Conservation (phyloP, 1,140 invertebrate genomes). For the Zaprionus taronus region DNA sequence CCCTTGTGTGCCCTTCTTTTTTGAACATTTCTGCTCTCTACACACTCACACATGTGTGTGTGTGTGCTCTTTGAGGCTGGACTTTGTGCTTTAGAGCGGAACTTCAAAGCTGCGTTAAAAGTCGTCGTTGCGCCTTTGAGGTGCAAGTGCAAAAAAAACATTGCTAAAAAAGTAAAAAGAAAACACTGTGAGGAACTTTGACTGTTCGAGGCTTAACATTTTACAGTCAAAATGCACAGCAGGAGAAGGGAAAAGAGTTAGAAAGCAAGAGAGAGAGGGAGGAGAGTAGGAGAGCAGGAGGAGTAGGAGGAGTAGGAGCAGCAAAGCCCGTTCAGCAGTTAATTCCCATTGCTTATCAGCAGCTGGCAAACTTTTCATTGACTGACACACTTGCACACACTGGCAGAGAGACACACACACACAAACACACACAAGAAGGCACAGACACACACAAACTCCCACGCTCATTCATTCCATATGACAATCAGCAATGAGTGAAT, state of each 20-base stretch:
- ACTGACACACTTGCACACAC: conserved; percentile 42
- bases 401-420: not conserved
- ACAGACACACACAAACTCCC: not conserved
- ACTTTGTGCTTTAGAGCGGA: conserved; percentile 47
- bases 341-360: conserved; percentile 58
- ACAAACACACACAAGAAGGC: not conserved
- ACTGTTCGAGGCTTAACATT: conserved; percentile 36
- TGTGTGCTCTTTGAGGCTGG: conserved; percentile 37
- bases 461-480: conserved; percentile 16
- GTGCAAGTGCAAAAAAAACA: conserved; percentile 10
- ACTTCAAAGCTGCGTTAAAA: conserved; percentile 51
- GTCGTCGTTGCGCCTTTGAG: conserved; percentile 28
- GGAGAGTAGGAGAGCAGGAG: not conserved
- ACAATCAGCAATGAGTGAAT: conserved; percentile 39
- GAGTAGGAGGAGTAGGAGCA: not conserved
- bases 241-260: not conserved
- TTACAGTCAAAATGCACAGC: conserved; percentile 4
- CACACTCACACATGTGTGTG: not conserved
- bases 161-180: not conserved
- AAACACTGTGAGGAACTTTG: conserved; percentile 27
- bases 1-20: not conserved
- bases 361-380: conserved; percentile 55
- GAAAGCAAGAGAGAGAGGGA: not conserved
- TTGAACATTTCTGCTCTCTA: not conserved
- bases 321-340: conserved; percentile 36